These are phyloP conservation scores for Noctua janthina DNA, from an alignment of 2,888 invertebrate genomes.

Conservation along the genomic window DNA sequence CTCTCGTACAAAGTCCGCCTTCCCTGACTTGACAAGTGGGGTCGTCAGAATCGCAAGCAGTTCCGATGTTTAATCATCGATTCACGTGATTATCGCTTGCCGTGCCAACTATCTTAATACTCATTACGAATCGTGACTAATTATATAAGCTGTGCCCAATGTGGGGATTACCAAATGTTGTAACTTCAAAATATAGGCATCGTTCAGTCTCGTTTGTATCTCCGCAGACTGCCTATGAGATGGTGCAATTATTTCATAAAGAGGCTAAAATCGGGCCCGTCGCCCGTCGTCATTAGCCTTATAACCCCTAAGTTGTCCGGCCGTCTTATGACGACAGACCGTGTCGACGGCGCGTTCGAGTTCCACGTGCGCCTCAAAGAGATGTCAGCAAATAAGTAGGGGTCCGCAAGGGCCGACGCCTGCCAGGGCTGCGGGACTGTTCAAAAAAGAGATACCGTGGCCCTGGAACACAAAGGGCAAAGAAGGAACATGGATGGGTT, in stretches of 20 bases:
- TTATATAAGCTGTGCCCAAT: conserved; percentile 1
- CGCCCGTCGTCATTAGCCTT: too few relatives aligned
- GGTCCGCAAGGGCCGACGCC: too few relatives aligned
- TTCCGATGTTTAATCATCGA: conserved; percentile 13
- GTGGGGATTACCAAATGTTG: neutral
- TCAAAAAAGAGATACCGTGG: too few relatives aligned
- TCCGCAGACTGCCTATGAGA: neutral
- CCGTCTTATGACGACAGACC: too few relatives aligned
- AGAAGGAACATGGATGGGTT: too few relatives aligned
- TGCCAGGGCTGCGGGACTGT: too few relatives aligned
- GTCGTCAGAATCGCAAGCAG: conserved; percentile 9
- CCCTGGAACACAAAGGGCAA: too few relatives aligned
- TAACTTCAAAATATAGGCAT: neutral
- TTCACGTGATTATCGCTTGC: conserved; percentile 38
- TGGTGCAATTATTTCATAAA: neutral
- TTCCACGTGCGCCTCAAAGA: too few relatives aligned
- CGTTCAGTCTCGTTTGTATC: neutral
- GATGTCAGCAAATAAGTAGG: too few relatives aligned
- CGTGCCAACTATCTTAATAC: conserved; percentile 36
- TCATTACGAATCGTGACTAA: conserved; percentile 31
- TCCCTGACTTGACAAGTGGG: conserved; percentile 23
- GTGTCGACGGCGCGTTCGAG: too few relatives aligned
- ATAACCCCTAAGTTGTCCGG: neutral
- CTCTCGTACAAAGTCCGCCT: neutral
- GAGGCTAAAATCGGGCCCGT: neutral